Evolutionary conservation across 1,140 invertebrate genomes (phyloP).

Genomic region (Gryon sp.): DNA sequence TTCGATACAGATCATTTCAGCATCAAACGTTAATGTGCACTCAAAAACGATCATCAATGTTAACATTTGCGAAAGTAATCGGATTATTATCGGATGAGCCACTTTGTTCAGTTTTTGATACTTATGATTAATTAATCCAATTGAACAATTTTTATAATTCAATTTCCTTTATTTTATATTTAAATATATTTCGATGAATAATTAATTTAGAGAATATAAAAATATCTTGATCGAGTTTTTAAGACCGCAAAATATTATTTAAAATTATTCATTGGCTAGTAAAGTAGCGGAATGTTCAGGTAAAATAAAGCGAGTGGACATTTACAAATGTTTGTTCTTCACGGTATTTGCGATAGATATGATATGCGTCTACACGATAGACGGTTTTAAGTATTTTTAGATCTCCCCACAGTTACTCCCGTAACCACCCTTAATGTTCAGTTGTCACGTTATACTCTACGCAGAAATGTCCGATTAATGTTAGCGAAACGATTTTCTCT

Average conservation of each 20-base stretch:
- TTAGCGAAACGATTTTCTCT: constrained; percentile 42
- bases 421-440: constrained; percentile 58
- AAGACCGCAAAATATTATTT: background rate
- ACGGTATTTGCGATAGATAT: constrained; percentile 52
- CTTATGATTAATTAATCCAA: too few species aligned
- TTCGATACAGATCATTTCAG: background rate
- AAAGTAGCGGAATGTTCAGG: background rate
- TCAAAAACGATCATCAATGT: constrained; percentile 4
- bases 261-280: background rate
- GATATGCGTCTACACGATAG: constrained; percentile 50
- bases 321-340: constrained; percentile 57
- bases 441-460: constrained; percentile 55
- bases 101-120: too few species aligned
- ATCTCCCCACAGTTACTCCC: constrained; percentile 43
- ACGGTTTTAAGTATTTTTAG: constrained; percentile 62
- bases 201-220: too few species aligned
- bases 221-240: too few species aligned
- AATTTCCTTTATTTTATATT: too few species aligned
- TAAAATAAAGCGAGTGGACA: constrained; percentile 18
- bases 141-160: too few species aligned
- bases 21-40: background rate
- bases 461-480: constrained; percentile 53
- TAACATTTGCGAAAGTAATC: constrained; percentile 1
- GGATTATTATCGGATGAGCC: too few species aligned
- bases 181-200: too few species aligned